Percentiles rank a stretch among this genome's conserved stretches.
Conservation (phyloP, 2,113 vertebrate species). For the Peromyscus maniculatus region DNA sequence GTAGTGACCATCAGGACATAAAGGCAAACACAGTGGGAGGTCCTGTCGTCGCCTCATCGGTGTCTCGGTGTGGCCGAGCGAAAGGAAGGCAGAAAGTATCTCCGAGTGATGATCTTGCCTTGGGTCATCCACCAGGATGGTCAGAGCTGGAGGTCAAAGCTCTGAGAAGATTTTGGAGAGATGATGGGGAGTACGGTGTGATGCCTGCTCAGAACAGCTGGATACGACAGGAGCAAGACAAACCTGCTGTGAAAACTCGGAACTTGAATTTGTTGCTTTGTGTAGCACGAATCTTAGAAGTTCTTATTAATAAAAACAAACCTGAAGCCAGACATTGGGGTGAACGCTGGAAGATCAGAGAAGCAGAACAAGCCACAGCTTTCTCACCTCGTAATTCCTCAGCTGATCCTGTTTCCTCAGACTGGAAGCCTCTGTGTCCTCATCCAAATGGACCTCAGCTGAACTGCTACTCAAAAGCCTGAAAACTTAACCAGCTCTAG, state of each 20-base stretch:
- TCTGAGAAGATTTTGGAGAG: not conserved
- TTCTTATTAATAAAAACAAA: too few species aligned
- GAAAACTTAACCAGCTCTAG: too few species aligned
- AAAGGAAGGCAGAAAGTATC: not conserved
- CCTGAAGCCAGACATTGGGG: too few species aligned
- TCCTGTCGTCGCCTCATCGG: not conserved
- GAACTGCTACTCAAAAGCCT: too few species aligned
- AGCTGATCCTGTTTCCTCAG: too few species aligned
- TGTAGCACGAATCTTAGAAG: too few species aligned
- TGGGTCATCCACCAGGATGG: not conserved
- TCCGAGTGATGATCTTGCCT: not conserved
- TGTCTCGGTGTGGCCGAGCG: not conserved
- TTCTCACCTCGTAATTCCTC: too few species aligned
- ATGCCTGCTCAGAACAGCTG: not conserved
- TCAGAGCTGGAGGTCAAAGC: not conserved
- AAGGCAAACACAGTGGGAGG: not conserved
- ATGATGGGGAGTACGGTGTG: not conserved
- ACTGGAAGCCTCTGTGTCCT: too few species aligned
- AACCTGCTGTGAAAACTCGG: constrained; percentile 6
- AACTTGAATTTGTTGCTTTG: not conserved
- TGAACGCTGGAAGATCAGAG: too few species aligned
- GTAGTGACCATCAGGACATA: not conserved
- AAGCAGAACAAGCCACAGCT: too few species aligned
- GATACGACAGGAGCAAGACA: not conserved
- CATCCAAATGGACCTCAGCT: too few species aligned